phyloP scores from a whole-genome alignment of 2,113 vertebrate genomes.

The Istiophorus platypterus region DNA sequence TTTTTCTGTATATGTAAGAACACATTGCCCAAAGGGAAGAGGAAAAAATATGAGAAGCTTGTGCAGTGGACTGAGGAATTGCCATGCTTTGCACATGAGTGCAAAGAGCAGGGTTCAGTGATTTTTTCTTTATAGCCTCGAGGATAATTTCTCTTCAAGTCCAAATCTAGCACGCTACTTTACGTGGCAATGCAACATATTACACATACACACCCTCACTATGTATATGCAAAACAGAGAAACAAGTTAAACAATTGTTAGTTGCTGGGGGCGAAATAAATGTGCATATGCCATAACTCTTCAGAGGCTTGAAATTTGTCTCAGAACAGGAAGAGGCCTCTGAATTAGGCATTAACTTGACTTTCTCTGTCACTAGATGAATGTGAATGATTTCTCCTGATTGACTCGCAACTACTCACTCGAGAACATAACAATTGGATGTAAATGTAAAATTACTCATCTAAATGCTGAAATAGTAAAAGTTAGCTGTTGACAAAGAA shows the following conservation, averaged over 20 bases:
- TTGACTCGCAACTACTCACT: constrained; percentile 10
- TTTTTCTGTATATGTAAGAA: constrained; percentile 72
- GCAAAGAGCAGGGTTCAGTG: constrained; percentile 74
- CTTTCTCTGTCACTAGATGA: constrained; percentile 21
- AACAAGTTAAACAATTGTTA: constrained; percentile 29
- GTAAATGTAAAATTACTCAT: constrained; percentile 60
- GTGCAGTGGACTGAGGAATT: constrained; percentile 78
- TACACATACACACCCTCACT: constrained; percentile 29
- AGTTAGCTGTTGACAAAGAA: constrained; percentile 65
- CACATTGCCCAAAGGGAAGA: constrained; percentile 71
- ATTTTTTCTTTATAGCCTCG: constrained; percentile 62
- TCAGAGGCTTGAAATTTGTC: constrained; percentile 1
- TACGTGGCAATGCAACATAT: constrained; percentile 29
- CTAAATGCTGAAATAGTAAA: constrained; percentile 45
- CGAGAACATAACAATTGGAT: constrained; percentile 32
- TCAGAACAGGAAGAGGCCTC: neutral
- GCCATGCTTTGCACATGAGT: constrained; percentile 74
- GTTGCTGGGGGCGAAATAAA: constrained; percentile 22
- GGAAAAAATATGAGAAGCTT: constrained; percentile 53
- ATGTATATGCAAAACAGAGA: constrained; percentile 35
- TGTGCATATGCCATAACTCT: neutral
- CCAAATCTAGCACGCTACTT: constrained; percentile 43
- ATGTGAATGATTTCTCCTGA: constrained; percentile 20
- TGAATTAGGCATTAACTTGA: neutral
- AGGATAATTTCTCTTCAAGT: constrained; percentile 69